These are phyloP conservation scores for Pterophyllum scalare DNA, from an alignment of 2,113 vertebrate genomes.

Conservation along the genomic window DNA sequence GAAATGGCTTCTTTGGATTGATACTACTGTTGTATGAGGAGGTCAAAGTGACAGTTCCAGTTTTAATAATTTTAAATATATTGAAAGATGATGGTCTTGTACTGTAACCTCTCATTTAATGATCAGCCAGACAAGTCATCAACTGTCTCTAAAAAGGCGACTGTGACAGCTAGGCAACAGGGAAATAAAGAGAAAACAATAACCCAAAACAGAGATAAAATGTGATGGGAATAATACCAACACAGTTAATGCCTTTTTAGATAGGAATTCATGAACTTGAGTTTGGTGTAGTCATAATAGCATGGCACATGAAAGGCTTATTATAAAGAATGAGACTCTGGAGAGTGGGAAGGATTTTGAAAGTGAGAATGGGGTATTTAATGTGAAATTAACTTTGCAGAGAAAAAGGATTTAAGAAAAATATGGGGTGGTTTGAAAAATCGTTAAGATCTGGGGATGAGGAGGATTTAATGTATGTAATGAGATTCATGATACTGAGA, in stretches of 20 bases:
- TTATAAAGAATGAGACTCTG: background rate
- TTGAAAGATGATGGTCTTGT: background rate
- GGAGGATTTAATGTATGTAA: background rate
- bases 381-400: conserved; percentile 20
- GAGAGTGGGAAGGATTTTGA: background rate
- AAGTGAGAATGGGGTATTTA: background rate
- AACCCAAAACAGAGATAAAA: background rate
- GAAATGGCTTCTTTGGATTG: no score
- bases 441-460: background rate
- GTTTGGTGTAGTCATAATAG: conserved; percentile 4
- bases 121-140: background rate
- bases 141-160: background rate
- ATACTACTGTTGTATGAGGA: background rate
- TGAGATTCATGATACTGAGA: background rate
- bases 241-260: background rate
- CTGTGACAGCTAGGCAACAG: background rate
- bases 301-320: background rate
- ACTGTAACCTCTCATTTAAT: background rate
- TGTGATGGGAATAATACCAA: background rate
- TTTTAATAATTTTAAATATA: no score
- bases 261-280: conserved; percentile 12
- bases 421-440: background rate
- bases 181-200: background rate
- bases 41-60: no score
- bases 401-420: conserved; percentile 2